phyloP scores from a whole-genome alignment of 1,140 invertebrate species.

The Dendroctonus valens region DNA sequence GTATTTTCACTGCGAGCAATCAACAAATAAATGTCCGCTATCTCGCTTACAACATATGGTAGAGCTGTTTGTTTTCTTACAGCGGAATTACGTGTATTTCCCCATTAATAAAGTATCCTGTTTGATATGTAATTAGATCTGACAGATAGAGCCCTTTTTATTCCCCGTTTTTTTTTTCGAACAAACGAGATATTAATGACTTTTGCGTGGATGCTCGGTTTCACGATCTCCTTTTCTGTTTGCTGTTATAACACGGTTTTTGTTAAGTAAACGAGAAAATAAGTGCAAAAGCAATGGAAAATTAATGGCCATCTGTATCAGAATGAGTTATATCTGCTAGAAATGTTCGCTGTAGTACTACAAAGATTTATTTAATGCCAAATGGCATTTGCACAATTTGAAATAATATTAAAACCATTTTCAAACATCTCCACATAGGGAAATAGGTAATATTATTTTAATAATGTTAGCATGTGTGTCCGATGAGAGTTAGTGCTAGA shows the following conservation, averaged over 20 bases:
- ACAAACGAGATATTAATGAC: conserved; percentile 25
- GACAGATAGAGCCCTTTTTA: conserved; percentile 17
- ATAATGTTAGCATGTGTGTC: too few relatives aligned
- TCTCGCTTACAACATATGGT: too few relatives aligned
- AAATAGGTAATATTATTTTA: too few relatives aligned
- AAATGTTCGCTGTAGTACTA: too few relatives aligned
- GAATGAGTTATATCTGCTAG: background rate
- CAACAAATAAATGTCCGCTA: too few relatives aligned
- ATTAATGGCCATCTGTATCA: conserved; percentile 5
- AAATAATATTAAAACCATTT: too few relatives aligned
- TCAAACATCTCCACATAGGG: too few relatives aligned
- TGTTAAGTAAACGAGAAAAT: conserved; percentile 22
- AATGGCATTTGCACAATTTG: too few relatives aligned
- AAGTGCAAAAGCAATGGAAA: conserved; percentile 5
- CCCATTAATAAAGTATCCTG: conserved; percentile 17
- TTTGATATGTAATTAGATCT: conserved; percentile 22
- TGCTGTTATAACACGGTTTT: conserved; percentile 11
- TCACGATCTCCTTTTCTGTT: background rate
- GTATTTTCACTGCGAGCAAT: too few relatives aligned
- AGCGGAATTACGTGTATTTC: background rate
- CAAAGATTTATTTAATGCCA: too few relatives aligned
- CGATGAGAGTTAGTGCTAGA: too few relatives aligned
- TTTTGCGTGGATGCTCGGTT: conserved; percentile 14
- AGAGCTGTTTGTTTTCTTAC: too few relatives aligned
- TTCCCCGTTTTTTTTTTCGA: background rate